These are phyloP conservation scores for Martes martes DNA, from an alignment of 2,113 vertebrate species.

Conservation along the genomic window DNA sequence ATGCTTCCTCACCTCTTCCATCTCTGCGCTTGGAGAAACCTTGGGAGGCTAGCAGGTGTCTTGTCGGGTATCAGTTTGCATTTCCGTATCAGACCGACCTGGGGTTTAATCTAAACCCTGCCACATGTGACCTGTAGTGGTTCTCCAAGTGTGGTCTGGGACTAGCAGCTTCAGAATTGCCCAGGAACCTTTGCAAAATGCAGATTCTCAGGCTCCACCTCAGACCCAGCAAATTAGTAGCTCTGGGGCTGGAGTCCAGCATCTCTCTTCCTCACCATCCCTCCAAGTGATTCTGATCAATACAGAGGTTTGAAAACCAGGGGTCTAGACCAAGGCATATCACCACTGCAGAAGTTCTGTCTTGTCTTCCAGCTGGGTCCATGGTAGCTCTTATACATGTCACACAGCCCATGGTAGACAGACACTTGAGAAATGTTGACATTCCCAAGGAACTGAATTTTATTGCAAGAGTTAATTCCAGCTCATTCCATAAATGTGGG, in stretches of 20 bases:
- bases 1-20: background rate
- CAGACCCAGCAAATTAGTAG: rapidly evolving
- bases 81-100: background rate
- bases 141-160: background rate
- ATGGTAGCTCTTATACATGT: background rate
- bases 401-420: rapidly evolving
- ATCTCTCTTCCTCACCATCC: rapidly evolving
- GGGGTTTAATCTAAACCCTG: background rate
- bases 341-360: rapidly evolving
- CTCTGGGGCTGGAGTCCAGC: background rate
- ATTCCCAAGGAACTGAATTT: no score
- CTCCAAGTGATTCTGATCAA: background rate
- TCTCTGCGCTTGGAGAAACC: background rate
- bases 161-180: background rate
- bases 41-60: no score
- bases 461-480: background rate
- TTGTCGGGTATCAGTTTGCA: rapidly evolving
- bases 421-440: background rate
- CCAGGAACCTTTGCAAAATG: background rate
- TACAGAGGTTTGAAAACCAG: no score
- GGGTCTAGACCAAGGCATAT: no score
- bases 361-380: background rate
- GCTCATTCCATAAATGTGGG: no score
- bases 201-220: background rate
- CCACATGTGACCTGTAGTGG: background rate